Conservation (phyloP, 2,797 vertebrate genomes). For the Pseudochaenichthys georgianus region DNA sequence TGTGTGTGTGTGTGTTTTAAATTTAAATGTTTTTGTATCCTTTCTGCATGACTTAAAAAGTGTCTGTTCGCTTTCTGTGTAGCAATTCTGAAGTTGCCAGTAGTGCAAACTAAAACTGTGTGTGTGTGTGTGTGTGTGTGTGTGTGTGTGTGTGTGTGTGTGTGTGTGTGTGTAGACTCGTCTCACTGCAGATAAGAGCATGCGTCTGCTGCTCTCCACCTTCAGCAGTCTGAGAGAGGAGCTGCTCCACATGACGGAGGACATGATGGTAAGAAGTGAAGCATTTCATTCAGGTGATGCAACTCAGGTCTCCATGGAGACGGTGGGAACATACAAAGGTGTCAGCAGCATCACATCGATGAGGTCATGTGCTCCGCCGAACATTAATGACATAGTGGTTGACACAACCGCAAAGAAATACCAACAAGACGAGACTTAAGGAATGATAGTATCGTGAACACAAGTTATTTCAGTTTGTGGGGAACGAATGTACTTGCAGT, state of each 20-base stretch:
- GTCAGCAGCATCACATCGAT: background rate
- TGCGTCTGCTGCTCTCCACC: conserved; percentile 92
- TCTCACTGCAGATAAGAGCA: conserved; percentile 91
- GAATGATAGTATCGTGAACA: rapidly evolving
- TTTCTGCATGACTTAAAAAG: too few species aligned
- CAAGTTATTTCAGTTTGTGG: background rate
- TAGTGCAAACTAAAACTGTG: too few species aligned
- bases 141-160: too few species aligned
- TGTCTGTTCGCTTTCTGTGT: too few species aligned
- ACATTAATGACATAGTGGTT: background rate
- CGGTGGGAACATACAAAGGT: background rate
- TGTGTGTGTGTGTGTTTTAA: too few species aligned
- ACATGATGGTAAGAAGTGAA: conserved; percentile 85
- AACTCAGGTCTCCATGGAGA: background rate
- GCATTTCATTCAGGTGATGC: background rate
- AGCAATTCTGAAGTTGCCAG: too few species aligned
- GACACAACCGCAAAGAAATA: background rate
- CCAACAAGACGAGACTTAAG: too few species aligned
- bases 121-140: too few species aligned
- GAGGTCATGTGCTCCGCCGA: background rate
- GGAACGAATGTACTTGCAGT: rapidly evolving
- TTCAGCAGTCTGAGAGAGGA: conserved; percentile 95
- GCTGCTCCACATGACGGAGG: conserved; percentile 92
- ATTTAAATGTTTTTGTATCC: too few species aligned
- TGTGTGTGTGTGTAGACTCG: conserved; percentile 82